phyloP scores from a whole-genome alignment of 2,888 invertebrate genomes.

The Leucophenga maculata region DNA sequence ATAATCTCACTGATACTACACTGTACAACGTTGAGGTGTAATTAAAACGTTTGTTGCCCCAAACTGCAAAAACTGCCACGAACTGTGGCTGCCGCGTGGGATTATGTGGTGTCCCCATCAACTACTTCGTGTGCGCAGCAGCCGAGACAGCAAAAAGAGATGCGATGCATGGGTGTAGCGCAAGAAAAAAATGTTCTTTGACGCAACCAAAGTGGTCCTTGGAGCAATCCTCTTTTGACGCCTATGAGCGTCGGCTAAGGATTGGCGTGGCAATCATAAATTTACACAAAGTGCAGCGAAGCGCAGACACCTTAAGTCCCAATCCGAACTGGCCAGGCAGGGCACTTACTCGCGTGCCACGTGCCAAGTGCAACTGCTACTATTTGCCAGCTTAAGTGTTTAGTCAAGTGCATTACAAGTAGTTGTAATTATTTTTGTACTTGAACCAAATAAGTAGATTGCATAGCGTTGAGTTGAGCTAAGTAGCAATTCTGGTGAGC shows the following conservation, averaged over 20 bases:
- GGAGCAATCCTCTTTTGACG: too few species aligned
- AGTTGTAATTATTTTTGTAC: conserved; percentile 42
- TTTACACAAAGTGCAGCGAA: too few species aligned
- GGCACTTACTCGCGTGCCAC: conserved; percentile 16
- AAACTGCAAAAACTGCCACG: background rate
- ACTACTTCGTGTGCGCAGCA: too few species aligned
- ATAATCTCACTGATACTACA: conserved; percentile 17
- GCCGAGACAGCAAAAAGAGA: too few species aligned
- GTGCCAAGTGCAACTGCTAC: conserved; percentile 30
- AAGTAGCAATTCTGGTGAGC: background rate
- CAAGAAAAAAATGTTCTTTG: too few species aligned
- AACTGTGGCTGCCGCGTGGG: background rate
- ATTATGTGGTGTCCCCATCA: background rate
- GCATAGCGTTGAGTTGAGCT: conserved; percentile 20
- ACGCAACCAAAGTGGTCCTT: too few species aligned
- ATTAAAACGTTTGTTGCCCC: conserved; percentile 23
- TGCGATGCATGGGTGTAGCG: too few species aligned
- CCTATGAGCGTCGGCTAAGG: too few species aligned
- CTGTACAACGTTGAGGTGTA: conserved; percentile 26
- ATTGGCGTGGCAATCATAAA: too few species aligned
- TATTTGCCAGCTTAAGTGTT: conserved; percentile 6
- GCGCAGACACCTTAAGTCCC: too few species aligned
- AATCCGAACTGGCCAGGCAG: conserved; percentile 2
- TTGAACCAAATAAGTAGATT: conserved; percentile 38
- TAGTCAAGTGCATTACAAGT: conserved; percentile 21